Evolutionary conservation across 1,140 invertebrate species (phyloP).

Genomic region (Eumaeus atala): DNA sequence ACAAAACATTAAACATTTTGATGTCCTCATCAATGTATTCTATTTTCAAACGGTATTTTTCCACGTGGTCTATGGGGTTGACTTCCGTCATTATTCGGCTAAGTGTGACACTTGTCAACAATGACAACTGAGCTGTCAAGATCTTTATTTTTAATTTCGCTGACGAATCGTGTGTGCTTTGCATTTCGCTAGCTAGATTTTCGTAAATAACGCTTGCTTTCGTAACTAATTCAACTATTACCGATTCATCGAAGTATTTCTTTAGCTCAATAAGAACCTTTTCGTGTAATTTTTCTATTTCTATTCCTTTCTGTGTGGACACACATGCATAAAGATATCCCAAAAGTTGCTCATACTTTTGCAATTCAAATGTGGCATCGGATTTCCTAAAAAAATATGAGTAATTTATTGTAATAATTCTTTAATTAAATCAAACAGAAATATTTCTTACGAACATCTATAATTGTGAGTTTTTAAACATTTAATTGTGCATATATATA

Average conservation of each 20-base stretch:
- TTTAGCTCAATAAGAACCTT: constrained; percentile 1
- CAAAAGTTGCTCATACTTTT: constrained; percentile 46
- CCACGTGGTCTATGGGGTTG: constrained; percentile 81
- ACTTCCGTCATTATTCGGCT: constrained; percentile 51
- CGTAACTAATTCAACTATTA: constrained; percentile 29
- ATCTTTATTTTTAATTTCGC: constrained; percentile 34
- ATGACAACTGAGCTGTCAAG: constrained; percentile 55
- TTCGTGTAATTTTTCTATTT: background rate
- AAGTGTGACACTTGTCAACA: constrained; percentile 68
- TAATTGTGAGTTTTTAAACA: too few species aligned
- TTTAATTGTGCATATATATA: too few species aligned
- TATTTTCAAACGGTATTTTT: constrained; percentile 81
- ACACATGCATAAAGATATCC: constrained; percentile 32
- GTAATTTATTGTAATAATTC: constrained; percentile 11
- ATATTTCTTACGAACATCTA: too few species aligned
- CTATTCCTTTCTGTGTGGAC: constrained; percentile 4
- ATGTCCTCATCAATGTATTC: constrained; percentile 80
- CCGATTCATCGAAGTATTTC: constrained; percentile 28
- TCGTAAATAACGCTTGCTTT: constrained; percentile 33
- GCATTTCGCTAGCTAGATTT: constrained; percentile 19
- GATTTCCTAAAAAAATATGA: constrained; percentile 42
- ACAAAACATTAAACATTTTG: constrained; percentile 48
- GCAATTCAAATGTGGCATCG: constrained; percentile 46
- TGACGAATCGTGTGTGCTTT: background rate
- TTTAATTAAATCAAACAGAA: too few species aligned